phyloP scores from a whole-genome alignment of 2,113 vertebrate genomes.

The Chrysemys picta region DNA sequence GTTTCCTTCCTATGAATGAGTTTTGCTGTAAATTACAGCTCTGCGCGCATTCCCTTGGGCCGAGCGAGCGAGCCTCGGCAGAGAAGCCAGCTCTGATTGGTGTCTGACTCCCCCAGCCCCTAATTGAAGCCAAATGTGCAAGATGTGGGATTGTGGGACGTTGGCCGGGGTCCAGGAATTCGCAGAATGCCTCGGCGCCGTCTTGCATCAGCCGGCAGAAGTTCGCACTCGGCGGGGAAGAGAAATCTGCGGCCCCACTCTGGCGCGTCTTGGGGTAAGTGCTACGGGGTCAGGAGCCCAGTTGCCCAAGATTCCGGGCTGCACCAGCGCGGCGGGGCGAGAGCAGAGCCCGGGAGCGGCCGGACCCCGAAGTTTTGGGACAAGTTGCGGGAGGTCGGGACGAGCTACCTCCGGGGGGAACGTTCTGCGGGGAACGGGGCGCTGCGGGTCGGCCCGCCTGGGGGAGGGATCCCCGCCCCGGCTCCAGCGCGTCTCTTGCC shows the following conservation, averaged over 20 bases:
- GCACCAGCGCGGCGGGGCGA: accelerated
- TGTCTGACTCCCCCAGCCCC: constrained; percentile 76
- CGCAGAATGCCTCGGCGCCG: constrained; percentile 84
- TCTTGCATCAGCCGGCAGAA: constrained; percentile 89
- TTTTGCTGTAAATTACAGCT: constrained; percentile 82
- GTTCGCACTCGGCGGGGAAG: constrained; percentile 60
- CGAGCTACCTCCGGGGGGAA: too few species aligned
- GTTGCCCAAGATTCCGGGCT: too few species aligned
- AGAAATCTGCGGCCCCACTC: not conserved
- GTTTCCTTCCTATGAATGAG: constrained; percentile 77
- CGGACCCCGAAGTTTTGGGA: not conserved
- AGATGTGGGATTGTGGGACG: constrained; percentile 92
- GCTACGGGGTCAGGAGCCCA: accelerated
- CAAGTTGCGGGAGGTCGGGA: too few species aligned
- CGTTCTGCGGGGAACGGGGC: too few species aligned
- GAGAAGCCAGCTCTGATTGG: constrained; percentile 81
- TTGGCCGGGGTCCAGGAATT: constrained; percentile 87
- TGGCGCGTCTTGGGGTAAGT: not conserved
- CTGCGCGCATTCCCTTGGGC: constrained; percentile 75
- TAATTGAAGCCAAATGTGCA: constrained; percentile 96
- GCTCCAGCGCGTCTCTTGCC: too few species aligned
- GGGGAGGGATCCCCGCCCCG: too few species aligned
- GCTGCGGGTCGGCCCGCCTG: too few species aligned
- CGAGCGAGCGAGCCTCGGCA: constrained; percentile 80
- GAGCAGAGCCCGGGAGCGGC: accelerated